phyloP scores from a whole-genome alignment of 1,140 invertebrate genomes.

The Formica exsecta region DNA sequence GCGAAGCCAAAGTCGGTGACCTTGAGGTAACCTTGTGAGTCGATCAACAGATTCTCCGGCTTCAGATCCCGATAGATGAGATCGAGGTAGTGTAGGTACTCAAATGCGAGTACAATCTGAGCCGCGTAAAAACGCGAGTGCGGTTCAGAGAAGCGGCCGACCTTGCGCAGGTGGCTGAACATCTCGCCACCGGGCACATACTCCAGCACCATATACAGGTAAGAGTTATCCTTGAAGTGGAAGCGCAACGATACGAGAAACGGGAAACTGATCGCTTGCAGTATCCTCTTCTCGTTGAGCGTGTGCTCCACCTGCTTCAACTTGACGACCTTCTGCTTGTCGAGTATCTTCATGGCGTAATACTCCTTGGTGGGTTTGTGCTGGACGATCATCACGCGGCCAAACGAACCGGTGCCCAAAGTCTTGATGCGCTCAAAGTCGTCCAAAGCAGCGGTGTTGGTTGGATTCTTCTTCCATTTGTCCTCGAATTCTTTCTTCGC shows the following conservation, averaged over 20 bases:
- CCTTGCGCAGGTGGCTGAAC: conserved; percentile 99
- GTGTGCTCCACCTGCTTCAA: conserved; percentile 99
- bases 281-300: conserved; percentile 98
- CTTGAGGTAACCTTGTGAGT: conserved; percentile 99
- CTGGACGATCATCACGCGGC: conserved; percentile 99
- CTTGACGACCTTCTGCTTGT: conserved; percentile 99
- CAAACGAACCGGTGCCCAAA: conserved; percentile 99
- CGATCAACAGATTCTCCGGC: conserved; percentile 99
- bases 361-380: conserved; percentile 98
- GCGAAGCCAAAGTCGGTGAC: conserved; percentile 99
- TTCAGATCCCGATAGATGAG: conserved; percentile 99
- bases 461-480: conserved; percentile 99
- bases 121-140: conserved; percentile 99
- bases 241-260: conserved; percentile 98
- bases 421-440: conserved; percentile 99
- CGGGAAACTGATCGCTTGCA: conserved; percentile 98
- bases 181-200: conserved; percentile 99
- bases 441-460: conserved; percentile 96
- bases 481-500: conserved; percentile 99
- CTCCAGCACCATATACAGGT: conserved; percentile 99
- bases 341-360: conserved; percentile 99
- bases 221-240: conserved; percentile 99
- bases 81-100: conserved; percentile 99
- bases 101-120: conserved; percentile 99
- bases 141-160: conserved; percentile 97